These are phyloP conservation scores for Aphelenchoides fujianensis DNA, from an alignment of 1,140 invertebrate species.

Conservation along the genomic window DNA sequence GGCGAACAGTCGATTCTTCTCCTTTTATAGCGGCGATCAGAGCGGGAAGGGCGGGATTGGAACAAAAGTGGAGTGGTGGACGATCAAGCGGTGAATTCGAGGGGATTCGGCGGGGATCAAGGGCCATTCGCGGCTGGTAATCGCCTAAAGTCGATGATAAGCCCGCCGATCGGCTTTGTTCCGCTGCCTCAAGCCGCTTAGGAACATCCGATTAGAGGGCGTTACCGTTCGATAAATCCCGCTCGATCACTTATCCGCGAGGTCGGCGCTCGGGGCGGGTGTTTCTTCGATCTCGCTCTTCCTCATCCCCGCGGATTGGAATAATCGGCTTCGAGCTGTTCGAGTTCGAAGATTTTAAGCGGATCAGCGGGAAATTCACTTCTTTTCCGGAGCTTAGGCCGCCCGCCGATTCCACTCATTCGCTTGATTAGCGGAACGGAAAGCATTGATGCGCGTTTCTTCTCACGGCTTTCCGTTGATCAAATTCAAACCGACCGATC, in stretches of 20 bases:
- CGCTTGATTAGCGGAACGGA: too few species aligned
- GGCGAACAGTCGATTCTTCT: too few species aligned
- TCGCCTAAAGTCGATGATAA: neutral
- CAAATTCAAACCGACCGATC: too few species aligned
- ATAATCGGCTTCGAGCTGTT: neutral
- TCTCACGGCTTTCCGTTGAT: too few species aligned
- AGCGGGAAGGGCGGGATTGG: too few species aligned
- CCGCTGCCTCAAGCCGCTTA: neutral
- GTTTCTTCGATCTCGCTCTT: neutral
- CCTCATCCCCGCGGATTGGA: neutral
- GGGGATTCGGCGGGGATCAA: neutral
- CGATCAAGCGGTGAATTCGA: too few species aligned
- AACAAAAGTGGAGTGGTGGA: too few species aligned
- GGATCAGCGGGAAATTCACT: neutral
- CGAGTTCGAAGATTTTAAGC: neutral
- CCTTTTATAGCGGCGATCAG: too few species aligned
- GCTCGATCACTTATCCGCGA: neutral
- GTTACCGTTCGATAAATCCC: neutral
- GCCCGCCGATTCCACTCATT: too few species aligned
- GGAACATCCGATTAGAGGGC: neutral
- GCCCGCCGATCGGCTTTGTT: neutral
- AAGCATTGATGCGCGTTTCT: too few species aligned
- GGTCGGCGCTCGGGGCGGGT: neutral
- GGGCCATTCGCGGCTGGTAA: neutral
- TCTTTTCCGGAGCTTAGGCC: too few species aligned